phyloP scores from a whole-genome alignment of 2,113 vertebrate species.

The Cyprinodon tularosa region DNA sequence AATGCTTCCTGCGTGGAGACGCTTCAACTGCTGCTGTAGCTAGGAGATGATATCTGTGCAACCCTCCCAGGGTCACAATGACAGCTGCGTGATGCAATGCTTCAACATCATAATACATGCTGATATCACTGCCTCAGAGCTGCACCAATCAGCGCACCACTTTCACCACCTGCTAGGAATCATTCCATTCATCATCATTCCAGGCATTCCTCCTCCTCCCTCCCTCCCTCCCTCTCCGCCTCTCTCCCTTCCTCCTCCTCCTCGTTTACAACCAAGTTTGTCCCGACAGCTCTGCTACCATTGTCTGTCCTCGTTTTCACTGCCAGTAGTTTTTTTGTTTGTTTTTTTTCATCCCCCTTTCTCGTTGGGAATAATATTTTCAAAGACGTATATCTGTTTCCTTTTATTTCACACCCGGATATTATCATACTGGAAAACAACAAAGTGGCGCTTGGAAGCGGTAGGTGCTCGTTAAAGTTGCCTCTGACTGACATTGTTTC shows the following conservation, averaged over 20 bases:
- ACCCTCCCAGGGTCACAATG: constrained; percentile 4
- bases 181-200: too few species aligned
- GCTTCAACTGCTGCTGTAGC: neutral
- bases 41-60: neutral
- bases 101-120: constrained; percentile 82
- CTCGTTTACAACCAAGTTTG: constrained; percentile 70
- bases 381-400: neutral
- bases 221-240: constrained; percentile 21
- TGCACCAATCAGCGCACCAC: constrained; percentile 80
- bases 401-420: constrained; percentile 25
- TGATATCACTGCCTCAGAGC: constrained; percentile 74
- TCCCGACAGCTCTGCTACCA: constrained; percentile 57
- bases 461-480: constrained; percentile 59
- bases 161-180: constrained; percentile 92
- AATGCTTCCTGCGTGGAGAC: neutral
- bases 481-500: constrained; percentile 39
- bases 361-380: constrained; percentile 20
- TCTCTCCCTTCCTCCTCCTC: constrained; percentile 48
- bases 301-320: constrained; percentile 36
- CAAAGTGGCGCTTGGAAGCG: constrained; percentile 81
- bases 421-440: constrained; percentile 53
- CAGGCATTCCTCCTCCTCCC: constrained; percentile 84
- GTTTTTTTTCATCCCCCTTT: neutral
- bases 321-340: constrained; percentile 2
- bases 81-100: constrained; percentile 75